Evolutionary conservation across 2,113 vertebrate species (phyloP), one percentile per base, ranked within the genome.

Genomic region (Rhineura floridana): DNA sequence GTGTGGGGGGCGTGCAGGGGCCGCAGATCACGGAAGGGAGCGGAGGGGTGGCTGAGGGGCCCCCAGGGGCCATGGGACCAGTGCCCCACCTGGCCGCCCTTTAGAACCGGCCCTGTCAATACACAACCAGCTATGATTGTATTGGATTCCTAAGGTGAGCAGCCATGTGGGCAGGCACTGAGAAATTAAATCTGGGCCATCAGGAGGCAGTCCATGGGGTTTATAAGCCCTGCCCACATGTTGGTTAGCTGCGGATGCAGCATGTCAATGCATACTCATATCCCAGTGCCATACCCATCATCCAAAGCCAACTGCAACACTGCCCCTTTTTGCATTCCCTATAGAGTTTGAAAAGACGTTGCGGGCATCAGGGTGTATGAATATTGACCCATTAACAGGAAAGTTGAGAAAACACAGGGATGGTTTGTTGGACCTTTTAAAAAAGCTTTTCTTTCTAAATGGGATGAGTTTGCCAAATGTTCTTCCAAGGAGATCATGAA

Each of bases 401-500:
- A 33, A 84, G 62, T 25, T 81, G 30, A 42, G 69, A 88, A 88
- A 75, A 4, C 15, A 39, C 21, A 42, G 65, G 46, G 42, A 48
- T 39, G 2, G 0, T 82, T 91, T 83, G 55, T 44, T 81, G 23
- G 59, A 75, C 8, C 19, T 4, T 67, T 50, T 79, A 46, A 0
- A 9, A 52, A 84, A 73, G 4, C 0, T 4, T 62, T 81, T 52
- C 36, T 42, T 33, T 33, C 23, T 46, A 0, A 87, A 76, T 83
- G 69, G 67, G n/a, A 30, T 69, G 76, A 81, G 86, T 42, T n/a
- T 92, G 93, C 93, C 92, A 96, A 94, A 85, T 36, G 63, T 80
- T 95, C 90, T 79, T 88, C 89, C 90, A 88, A 89, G 94, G 93
- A 95, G 0, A 86, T 88, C 93, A 94, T 91, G 93, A 93, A 95